A percentile compares a stretch with the other conserved stretches of the same genome.
Evolutionary conservation across 2,113 vertebrate species (phyloP).

Genomic region (Microcebus ravelobensis): DNA sequence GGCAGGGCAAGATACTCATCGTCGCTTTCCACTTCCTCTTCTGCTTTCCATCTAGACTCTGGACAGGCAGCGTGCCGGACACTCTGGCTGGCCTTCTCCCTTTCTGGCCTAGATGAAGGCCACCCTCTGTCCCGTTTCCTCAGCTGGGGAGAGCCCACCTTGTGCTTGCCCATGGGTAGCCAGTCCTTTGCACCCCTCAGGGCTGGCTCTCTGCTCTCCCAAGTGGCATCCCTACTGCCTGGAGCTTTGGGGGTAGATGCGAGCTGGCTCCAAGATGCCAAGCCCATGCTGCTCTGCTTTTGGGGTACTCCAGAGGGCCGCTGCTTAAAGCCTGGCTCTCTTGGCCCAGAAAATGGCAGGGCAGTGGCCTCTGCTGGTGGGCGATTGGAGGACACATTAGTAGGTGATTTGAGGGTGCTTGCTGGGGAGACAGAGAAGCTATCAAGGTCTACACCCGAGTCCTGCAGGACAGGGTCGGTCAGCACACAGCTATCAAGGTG

Average conservation of each 20-base stretch:
- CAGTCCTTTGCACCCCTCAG: conserved; percentile 27
- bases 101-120: not conserved
- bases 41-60: conserved; percentile 32
- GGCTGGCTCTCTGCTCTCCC: conserved; percentile 64
- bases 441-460: conserved; percentile 93
- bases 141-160: not conserved
- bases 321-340: not conserved
- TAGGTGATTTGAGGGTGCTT: conserved; percentile 75
- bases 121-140: conserved; percentile 3
- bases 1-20: conserved; percentile 94
- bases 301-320: conserved; percentile 53
- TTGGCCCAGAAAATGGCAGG: conserved; percentile 5
- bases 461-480: conserved; percentile 85
- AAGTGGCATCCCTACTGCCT: conserved; percentile 44
- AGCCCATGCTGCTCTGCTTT: conserved; percentile 61
- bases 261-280: conserved; percentile 16
- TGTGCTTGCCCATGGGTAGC: not conserved
- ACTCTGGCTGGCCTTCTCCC: not conserved
- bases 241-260: conserved; percentile 63
- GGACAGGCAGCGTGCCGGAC: fast-evolving
- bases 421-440: conserved; percentile 86
- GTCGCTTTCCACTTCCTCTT: conserved; percentile 81
- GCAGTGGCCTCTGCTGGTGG: conserved; percentile 12
- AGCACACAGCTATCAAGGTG: conserved; percentile 47
- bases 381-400: conserved; percentile 47